Evolutionary conservation across 2,888 invertebrate genomes (phyloP).

Genomic region (Eumerus sabulonum): DNA sequence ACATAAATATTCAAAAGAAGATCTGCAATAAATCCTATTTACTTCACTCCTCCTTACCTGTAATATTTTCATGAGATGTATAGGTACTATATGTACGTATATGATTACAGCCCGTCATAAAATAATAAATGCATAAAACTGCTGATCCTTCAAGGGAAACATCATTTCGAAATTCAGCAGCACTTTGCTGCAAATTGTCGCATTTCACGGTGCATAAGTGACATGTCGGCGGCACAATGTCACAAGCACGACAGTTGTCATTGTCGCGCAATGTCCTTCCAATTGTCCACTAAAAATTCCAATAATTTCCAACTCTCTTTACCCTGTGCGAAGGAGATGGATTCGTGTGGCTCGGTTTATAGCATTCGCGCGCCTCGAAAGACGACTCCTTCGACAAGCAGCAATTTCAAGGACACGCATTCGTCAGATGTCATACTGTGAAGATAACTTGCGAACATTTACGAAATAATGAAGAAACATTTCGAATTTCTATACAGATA

Average conservation of each 20-base stretch:
- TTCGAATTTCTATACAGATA: slow-evolving; percentile 68
- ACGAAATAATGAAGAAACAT: slow-evolving; percentile 72
- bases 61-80: slow-evolving; percentile 18
- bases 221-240: slow-evolving; percentile 40
- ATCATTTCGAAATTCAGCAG: background rate
- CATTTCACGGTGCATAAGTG: slow-evolving; percentile 66
- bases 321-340: slow-evolving; percentile 6
- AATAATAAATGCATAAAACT: slow-evolving; percentile 65
- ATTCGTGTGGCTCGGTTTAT: slow-evolving; percentile 65
- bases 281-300: slow-evolving; percentile 59
- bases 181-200: slow-evolving; percentile 22
- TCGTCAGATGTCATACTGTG: slow-evolving; percentile 72
- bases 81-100: slow-evolving; percentile 20
- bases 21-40: no score
- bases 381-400: slow-evolving; percentile 19
- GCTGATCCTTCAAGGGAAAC: slow-evolving; percentile 52
- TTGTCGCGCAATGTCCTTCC: slow-evolving; percentile 62
- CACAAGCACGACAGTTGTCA: slow-evolving; percentile 24
- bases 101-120: slow-evolving; percentile 39
- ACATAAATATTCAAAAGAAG: no score
- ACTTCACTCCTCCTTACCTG: no score
- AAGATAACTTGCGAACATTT: slow-evolving; percentile 75
- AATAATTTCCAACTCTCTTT: slow-evolving; percentile 59
- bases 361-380: slow-evolving; percentile 53
- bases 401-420: slow-evolving; percentile 49